Percentiles rank a stretch among this genome's conserved stretches.
Conservation (phyloP, 2,888 invertebrate genomes). For the Capitulum mitella region DNA sequence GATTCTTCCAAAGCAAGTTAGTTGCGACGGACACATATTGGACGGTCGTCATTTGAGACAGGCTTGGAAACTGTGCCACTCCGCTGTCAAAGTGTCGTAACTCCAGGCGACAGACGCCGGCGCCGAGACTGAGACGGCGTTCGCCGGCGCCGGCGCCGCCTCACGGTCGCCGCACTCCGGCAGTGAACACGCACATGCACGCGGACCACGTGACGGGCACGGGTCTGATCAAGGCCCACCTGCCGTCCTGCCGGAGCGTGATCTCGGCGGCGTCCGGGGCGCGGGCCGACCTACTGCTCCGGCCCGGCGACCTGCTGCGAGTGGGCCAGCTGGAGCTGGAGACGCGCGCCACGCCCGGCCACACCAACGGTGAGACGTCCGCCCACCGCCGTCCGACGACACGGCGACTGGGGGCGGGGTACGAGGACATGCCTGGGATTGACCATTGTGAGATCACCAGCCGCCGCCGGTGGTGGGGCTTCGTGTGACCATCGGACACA, state of each 20-base stretch:
- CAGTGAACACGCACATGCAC: slow-evolving; percentile 97
- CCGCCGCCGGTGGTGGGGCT: too few species aligned
- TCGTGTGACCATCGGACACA: too few species aligned
- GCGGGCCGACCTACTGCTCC: slow-evolving; percentile 45
- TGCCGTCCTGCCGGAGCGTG: slow-evolving; percentile 67
- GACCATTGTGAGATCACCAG: too few species aligned
- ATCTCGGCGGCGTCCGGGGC: slow-evolving; percentile 58
- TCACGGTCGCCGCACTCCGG: slow-evolving; percentile 34
- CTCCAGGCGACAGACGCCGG: too few species aligned
- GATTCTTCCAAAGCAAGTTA: too few species aligned
- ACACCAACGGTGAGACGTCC: slow-evolving; percentile 44
- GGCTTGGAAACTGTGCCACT: too few species aligned
- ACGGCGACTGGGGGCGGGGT: too few species aligned
- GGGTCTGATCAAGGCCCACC: slow-evolving; percentile 69
- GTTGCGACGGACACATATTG: too few species aligned
- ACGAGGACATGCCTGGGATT: too few species aligned
- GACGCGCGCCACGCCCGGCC: slow-evolving; percentile 46
- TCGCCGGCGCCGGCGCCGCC: not conserved
- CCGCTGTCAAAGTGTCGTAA: too few species aligned
- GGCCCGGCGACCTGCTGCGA: slow-evolving; percentile 45
- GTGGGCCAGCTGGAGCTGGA: slow-evolving; percentile 44
- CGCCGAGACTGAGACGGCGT: too few species aligned
- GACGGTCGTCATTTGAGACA: too few species aligned
- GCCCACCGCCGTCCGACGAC: not conserved
- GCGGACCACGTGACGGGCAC: slow-evolving; percentile 97